Percentiles rank a stretch among this genome's conserved stretches.
phyloP scores from a whole-genome alignment of 2,888 invertebrate species.

The Campoletis raptor region DNA sequence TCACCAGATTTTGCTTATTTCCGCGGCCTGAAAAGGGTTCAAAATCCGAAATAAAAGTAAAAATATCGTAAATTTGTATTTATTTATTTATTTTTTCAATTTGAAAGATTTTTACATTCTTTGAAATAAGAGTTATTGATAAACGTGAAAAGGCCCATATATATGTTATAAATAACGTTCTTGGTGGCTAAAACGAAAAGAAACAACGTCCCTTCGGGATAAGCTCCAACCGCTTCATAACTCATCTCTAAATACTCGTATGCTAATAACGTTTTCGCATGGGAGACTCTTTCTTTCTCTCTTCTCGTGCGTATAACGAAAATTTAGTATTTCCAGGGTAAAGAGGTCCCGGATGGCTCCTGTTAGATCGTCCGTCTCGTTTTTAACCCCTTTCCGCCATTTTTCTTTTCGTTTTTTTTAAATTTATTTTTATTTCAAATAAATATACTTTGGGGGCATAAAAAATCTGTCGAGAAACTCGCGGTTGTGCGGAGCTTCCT shows the following conservation, averaged over 20 bases:
- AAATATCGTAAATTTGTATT: background rate
- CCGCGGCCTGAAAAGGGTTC: no score
- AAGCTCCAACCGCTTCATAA: conserved; percentile 78
- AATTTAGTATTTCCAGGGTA: conserved; percentile 79
- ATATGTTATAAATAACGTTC: conserved; percentile 42
- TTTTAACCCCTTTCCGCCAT: conserved; percentile 50
- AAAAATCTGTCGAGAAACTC: conserved; percentile 52
- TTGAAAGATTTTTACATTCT: background rate
- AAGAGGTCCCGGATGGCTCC: conserved; percentile 57
- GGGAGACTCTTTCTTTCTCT: conserved; percentile 48
- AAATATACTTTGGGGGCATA: conserved; percentile 32
- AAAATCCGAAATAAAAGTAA: background rate
- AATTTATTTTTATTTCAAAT: background rate
- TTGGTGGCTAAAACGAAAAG: conserved; percentile 48
- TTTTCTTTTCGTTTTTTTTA: conserved; percentile 43
- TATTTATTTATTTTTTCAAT: background rate
- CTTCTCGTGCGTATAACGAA: conserved; percentile 71
- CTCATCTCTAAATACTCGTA: conserved; percentile 83
- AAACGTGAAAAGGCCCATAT: background rate
- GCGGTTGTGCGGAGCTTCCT: conserved; percentile 16
- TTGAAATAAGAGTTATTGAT: background rate
- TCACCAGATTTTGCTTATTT: no score
- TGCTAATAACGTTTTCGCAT: conserved; percentile 79
- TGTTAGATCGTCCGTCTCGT: conserved; percentile 60
- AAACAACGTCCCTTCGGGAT: conserved; percentile 72